Conservation (phyloP, 2,888 invertebrate genomes). For the Campoletis raptor region DNA sequence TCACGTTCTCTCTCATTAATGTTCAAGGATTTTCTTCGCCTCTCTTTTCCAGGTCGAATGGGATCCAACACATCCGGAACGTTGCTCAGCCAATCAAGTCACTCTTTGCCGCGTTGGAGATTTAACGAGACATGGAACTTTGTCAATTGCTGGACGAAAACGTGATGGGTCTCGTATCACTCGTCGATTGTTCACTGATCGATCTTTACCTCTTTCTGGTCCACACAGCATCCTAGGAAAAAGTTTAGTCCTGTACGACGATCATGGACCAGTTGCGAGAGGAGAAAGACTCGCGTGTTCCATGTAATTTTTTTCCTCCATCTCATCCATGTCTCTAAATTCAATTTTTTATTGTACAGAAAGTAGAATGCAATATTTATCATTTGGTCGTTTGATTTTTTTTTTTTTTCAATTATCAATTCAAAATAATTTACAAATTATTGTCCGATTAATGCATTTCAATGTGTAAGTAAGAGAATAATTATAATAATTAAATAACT, state of each 20-base stretch:
- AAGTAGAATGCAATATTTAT: not conserved
- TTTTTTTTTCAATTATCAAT: not conserved
- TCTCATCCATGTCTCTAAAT: constrained; percentile 7
- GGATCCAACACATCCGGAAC: constrained; percentile 87
- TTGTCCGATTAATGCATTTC: not conserved
- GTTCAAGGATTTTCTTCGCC: not conserved
- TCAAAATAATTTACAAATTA: not conserved
- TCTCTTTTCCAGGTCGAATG: constrained; percentile 86
- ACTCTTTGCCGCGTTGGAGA: constrained; percentile 92
- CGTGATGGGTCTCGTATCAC: constrained; percentile 88
- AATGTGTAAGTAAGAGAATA: not conserved
- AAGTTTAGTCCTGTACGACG: constrained; percentile 95
- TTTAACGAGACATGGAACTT: constrained; percentile 89
- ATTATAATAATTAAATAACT: not conserved
- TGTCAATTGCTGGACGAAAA: constrained; percentile 92
- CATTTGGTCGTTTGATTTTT: too few species aligned
- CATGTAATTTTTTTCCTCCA: constrained; percentile 86
- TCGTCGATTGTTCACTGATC: constrained; percentile 92
- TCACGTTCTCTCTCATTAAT: not conserved
- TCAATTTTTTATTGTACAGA: not conserved
- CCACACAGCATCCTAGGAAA: constrained; percentile 91
- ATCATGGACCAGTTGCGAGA: constrained; percentile 94
- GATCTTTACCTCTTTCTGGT: constrained; percentile 91
- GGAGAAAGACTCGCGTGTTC: constrained; percentile 96
- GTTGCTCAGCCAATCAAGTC: constrained; percentile 87